These are phyloP conservation scores for Caenorhabditis wallacei DNA, from an alignment of 2,888 invertebrate genomes.

Conservation along the genomic window DNA sequence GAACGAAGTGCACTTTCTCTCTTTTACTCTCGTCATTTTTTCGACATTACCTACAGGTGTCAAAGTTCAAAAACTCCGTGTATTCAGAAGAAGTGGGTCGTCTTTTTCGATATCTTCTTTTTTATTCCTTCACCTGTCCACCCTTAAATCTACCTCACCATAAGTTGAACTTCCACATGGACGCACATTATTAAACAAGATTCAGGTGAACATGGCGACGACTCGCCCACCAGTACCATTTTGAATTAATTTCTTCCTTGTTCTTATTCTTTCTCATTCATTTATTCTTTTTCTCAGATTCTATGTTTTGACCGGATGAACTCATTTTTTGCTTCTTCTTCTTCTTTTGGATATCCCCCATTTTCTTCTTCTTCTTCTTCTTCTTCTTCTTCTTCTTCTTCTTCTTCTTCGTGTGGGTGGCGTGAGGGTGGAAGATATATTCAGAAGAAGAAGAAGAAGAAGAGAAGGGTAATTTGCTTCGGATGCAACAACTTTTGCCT, in stretches of 20 bases:
- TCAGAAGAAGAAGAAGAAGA: conserved; percentile 37
- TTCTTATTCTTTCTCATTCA: conserved; percentile 1
- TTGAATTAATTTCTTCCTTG: not conserved
- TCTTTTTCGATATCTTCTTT: conserved; percentile 8
- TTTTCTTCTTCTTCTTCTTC: not conserved
- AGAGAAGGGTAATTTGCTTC: conserved; percentile 60
- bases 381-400: conserved; percentile 25
- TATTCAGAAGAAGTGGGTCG: not conserved
- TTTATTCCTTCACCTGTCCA: conserved; percentile 10
- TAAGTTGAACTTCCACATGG: conserved; percentile 22
- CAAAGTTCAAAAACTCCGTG: conserved; percentile 35
- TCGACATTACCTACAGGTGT: conserved; percentile 32
- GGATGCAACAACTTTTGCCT: conserved; percentile 51
- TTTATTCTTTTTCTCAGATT: not conserved
- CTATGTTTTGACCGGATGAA: conserved; percentile 37
- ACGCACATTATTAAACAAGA: conserved; percentile 27
- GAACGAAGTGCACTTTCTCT: conserved; percentile 32
- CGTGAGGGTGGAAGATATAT: conserved; percentile 49
- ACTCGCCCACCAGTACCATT: conserved; percentile 18
- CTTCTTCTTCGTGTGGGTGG: conserved; percentile 33
- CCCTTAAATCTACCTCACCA: not conserved
- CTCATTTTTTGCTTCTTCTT: conserved; percentile 21
- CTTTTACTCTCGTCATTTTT: conserved; percentile 27
- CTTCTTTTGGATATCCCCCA: conserved; percentile 17
- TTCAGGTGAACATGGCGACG: conserved; percentile 48